Percentiles rank a stretch among this genome's conserved stretches.
Evolutionary conservation across 1,140 invertebrate species (phyloP).

Genomic region (Sarcophaga peregrina): DNA sequence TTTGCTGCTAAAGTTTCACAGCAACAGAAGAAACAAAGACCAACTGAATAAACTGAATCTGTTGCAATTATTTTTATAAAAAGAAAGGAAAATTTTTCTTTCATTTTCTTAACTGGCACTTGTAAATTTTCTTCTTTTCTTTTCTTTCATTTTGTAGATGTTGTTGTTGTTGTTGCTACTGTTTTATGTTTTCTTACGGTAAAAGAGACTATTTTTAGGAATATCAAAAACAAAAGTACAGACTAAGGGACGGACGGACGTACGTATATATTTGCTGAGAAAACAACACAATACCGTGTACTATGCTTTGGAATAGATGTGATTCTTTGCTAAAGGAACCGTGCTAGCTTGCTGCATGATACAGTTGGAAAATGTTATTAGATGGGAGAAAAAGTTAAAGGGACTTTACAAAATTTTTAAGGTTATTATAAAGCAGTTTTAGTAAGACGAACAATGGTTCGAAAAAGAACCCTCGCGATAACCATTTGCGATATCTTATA

Average conservation of each 20-base stretch:
- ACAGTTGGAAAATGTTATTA: too few species aligned
- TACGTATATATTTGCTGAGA: not conserved
- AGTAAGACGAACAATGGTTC: too few species aligned
- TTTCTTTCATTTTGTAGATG: too few species aligned
- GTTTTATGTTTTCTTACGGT: not conserved
- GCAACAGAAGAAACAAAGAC: too few species aligned
- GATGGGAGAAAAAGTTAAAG: too few species aligned
- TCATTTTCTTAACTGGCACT: slow-evolving; percentile 15
- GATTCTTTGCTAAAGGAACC: too few species aligned
- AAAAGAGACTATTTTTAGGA: not conserved
- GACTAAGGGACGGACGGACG: not conserved
- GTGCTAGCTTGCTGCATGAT: too few species aligned
- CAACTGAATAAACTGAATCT: not conserved
- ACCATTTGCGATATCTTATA: too few species aligned
- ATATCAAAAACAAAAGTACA: not conserved
- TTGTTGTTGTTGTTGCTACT: not conserved
- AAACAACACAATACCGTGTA: not conserved
- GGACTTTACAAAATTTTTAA: too few species aligned
- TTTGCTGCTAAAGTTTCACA: not conserved
- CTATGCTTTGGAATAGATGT: too few species aligned
- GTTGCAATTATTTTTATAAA: not conserved
- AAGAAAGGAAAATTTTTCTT: not conserved
- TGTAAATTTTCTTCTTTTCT: not conserved
- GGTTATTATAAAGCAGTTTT: too few species aligned
- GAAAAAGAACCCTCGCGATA: too few species aligned